These are phyloP conservation scores for Porites lobata DNA, from an alignment of 92 coral and sea anemone species.

Conservation along the genomic window DNA sequence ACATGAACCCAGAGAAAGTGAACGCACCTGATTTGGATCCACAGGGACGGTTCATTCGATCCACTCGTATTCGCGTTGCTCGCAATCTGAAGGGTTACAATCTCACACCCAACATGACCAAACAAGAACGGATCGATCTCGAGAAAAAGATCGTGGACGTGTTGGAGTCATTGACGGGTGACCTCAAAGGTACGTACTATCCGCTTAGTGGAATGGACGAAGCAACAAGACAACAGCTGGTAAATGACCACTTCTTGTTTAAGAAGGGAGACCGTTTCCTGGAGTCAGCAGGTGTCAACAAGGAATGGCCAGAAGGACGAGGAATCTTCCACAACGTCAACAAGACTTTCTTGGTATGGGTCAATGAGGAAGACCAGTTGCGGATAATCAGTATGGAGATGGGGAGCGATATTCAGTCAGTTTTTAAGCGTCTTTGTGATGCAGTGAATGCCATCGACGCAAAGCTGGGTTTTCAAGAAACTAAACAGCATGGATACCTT, in stretches of 20 bases:
- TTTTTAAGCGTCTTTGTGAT: constrained; percentile 83
- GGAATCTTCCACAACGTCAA: constrained; percentile 93
- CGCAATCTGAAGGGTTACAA: constrained; percentile 90
- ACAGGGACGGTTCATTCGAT: constrained; percentile 80
- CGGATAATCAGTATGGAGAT: constrained; percentile 96
- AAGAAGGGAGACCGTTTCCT: constrained; percentile 94
- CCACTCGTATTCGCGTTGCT: constrained; percentile 95
- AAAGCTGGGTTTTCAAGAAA: constrained; percentile 83
- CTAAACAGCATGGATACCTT: constrained; percentile 80
- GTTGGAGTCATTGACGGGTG: constrained; percentile 83
- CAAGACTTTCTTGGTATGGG: constrained; percentile 95
- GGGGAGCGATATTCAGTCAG: constrained; percentile 84
- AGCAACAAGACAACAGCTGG: constrained; percentile 77
- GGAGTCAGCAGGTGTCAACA: constrained; percentile 88
- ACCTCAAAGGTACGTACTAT: constrained; percentile 86
- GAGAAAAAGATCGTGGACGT: constrained; percentile 88
- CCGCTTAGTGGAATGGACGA: constrained; percentile 96
- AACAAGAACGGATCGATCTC: constrained; percentile 77
- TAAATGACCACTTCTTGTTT: constrained; percentile 93
- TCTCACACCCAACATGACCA: constrained; percentile 85
- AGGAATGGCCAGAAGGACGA: constrained; percentile 97
- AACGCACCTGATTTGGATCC: constrained; percentile 88
- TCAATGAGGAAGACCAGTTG: constrained; percentile 93
- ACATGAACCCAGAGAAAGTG: constrained; percentile 89
- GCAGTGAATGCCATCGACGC: constrained; percentile 92